Evolutionary conservation across 2,888 invertebrate species (phyloP).

Genomic region (Agapostemon virescens): DNA sequence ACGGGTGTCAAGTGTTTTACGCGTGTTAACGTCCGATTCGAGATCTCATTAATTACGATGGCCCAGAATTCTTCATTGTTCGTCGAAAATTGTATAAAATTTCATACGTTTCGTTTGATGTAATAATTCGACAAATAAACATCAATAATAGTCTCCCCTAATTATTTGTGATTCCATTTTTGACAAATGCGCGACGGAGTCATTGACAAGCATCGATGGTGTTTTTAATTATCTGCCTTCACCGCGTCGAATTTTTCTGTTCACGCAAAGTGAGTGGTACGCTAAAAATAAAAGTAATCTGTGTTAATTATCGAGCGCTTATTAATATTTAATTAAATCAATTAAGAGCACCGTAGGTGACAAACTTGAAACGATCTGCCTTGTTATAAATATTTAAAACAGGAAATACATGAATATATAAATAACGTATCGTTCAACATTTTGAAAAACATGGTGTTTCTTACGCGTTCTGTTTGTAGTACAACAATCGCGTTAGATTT

Average conservation of each 20-base stretch:
- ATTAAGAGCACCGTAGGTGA: neutral
- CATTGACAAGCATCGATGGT: neutral
- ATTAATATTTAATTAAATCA: neutral
- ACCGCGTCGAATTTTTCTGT: neutral
- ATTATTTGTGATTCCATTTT: neutral
- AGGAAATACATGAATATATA: neutral
- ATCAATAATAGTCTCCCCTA: neutral
- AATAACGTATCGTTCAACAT: neutral
- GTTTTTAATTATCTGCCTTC: neutral
- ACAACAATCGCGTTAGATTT: no score
- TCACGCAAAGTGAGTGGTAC: neutral
- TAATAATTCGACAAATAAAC: neutral
- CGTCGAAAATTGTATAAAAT: neutral
- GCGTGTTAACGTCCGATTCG: conserved; percentile 17
- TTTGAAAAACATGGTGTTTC: neutral
- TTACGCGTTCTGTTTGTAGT: neutral
- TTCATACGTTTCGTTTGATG: neutral
- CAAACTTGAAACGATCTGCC: neutral
- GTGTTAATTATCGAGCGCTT: neutral
- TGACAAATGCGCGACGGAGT: neutral
- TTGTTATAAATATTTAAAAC: neutral
- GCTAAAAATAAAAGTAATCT: neutral
- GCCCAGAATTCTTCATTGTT: neutral
- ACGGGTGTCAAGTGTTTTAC: conserved; percentile 36
- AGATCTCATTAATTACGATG: conserved; percentile 28